Conservation (phyloP, 2,113 vertebrate genomes). For the Uropsilus gracilis region DNA sequence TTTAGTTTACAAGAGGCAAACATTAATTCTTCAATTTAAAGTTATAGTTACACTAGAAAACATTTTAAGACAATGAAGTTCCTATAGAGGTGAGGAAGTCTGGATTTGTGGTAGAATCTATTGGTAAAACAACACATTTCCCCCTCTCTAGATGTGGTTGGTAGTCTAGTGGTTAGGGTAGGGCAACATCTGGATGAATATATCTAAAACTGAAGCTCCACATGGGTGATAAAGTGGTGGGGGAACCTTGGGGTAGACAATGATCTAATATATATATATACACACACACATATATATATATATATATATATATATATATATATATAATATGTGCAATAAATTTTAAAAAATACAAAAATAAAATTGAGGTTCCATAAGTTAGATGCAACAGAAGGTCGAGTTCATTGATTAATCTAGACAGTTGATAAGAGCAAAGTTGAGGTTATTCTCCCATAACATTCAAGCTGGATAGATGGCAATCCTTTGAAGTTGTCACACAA, state of each 20-base stretch:
- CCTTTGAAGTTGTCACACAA: neutral
- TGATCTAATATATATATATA: too few species aligned
- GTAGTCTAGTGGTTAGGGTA: neutral
- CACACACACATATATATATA: too few species aligned
- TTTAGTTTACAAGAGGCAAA: constrained; percentile 22
- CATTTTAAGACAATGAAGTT: neutral
- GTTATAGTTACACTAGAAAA: neutral
- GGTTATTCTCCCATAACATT: neutral
- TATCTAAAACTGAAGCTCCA: neutral
- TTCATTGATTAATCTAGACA: constrained; percentile 1
- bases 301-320: too few species aligned
- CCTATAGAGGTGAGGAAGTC: neutral
- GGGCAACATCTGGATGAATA: neutral
- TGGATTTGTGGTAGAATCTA: neutral
- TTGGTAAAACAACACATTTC: neutral
- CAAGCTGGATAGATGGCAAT: neutral
- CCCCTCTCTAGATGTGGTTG: neutral
- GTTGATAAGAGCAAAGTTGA: constrained; percentile 2
- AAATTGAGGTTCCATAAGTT: neutral
- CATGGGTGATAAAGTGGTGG: too few species aligned
- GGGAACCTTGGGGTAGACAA: too few species aligned
- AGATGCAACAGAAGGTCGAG: neutral
- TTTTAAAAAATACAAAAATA: too few species aligned
- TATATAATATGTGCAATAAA: too few species aligned
- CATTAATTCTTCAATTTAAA: constrained; percentile 29